Percentiles rank a stretch among this genome's conserved stretches.
phyloP scores from a whole-genome alignment of 1,140 invertebrate genomes.

The Agraylea sexmaculata region DNA sequence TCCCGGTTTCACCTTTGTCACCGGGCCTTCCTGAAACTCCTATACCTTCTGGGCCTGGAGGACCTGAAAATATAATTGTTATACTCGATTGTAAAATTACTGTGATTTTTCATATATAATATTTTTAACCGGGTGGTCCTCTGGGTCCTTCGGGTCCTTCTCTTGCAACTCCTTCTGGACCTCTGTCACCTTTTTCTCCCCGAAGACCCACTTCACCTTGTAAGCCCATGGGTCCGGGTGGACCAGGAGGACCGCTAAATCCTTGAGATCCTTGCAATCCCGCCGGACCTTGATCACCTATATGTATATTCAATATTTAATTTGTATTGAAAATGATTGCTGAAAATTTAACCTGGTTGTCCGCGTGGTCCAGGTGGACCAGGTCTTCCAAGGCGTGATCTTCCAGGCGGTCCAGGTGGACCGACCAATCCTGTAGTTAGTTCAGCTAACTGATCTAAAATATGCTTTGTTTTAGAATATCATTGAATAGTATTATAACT shows the following conservation, averaged over 20 bases:
- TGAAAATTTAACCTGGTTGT: conserved; percentile 41
- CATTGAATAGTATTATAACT: conserved; percentile 5
- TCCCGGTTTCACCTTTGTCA: conserved; percentile 20
- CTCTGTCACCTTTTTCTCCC: conserved; percentile 62
- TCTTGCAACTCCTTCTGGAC: conserved; percentile 50
- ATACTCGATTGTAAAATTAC: too few relatives aligned
- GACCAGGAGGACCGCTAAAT: conserved; percentile 51
- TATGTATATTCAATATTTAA: conserved; percentile 4
- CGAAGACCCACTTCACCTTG: conserved; percentile 47
- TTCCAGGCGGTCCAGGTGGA: conserved; percentile 48
- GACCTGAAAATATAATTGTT: conserved; percentile 10
- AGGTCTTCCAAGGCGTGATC: conserved; percentile 43
- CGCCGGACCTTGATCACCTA: conserved; percentile 18
- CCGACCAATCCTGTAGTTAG: conserved; percentile 46
- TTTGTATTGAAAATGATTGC: neutral
- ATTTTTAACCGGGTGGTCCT: conserved; percentile 46
- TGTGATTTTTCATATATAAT: neutral
- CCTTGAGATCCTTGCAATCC: conserved; percentile 41
- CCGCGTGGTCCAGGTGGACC: conserved; percentile 50
- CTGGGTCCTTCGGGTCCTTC: conserved; percentile 55
- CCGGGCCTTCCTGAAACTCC: conserved; percentile 16
- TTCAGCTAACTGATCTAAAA: conserved; percentile 49
- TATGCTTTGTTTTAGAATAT: conserved; percentile 1
- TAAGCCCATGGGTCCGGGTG: conserved; percentile 44
- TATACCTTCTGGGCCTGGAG: conserved; percentile 16